These are phyloP conservation scores for Melanostigma gelatinosum DNA, from an alignment of 2,113 vertebrate genomes.

Conservation along the genomic window DNA sequence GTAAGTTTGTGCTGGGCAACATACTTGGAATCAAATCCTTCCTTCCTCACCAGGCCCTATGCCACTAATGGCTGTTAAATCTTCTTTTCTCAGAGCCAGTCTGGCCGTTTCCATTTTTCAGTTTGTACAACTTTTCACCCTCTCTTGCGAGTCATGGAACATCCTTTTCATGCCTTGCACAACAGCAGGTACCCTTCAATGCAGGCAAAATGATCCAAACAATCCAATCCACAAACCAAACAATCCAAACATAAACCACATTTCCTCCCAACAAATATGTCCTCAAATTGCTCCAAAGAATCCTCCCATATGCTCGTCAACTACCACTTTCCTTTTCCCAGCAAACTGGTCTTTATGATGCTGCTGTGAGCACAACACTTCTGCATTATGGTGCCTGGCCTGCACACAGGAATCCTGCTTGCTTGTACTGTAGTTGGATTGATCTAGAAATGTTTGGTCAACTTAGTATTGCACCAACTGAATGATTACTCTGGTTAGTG, in stretches of 20 bases:
- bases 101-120: conserved; percentile 29
- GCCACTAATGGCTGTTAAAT: conserved; percentile 53
- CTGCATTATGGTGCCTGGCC: neutral
- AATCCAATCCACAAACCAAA: neutral
- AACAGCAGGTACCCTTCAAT: conserved; percentile 10
- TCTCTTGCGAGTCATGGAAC: conserved; percentile 15
- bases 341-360: neutral
- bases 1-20: conserved; percentile 52
- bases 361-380: neutral
- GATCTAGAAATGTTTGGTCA: neutral
- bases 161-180: neutral
- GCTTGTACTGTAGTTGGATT: neutral
- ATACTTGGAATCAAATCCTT: conserved; percentile 46
- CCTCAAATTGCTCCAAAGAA: neutral
- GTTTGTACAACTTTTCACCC: conserved; percentile 38
- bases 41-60: conserved; percentile 32
- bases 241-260: neutral
- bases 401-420: neutral
- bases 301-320: neutral
- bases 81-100: conserved; percentile 28
- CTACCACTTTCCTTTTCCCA: neutral
- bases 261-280: neutral
- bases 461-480: neutral
- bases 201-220: neutral
- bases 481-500: neutral